A percentile compares a stretch with the other conserved stretches of the same genome.
phyloP scores from a whole-genome alignment of 30 jellyfish, hydroid and myxozoan genomes.

The Hydractinia echinata region DNA sequence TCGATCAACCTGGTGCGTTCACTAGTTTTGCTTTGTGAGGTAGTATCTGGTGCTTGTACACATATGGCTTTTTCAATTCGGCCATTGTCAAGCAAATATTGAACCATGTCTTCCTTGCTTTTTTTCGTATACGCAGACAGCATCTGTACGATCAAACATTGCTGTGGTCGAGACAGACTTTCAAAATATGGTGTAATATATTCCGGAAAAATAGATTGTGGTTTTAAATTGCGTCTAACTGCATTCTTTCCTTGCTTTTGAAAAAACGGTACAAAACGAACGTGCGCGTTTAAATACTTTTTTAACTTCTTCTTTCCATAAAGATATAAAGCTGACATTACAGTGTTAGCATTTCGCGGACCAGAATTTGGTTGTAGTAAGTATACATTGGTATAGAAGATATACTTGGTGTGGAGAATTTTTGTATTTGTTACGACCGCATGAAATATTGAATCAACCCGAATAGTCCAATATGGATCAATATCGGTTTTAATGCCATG shows the following conservation, averaged over 20 bases:
- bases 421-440: background rate
- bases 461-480: background rate
- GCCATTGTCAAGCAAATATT: background rate
- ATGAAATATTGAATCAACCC: background rate
- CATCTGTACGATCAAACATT: background rate
- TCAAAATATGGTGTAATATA: background rate
- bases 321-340: constrained; percentile 3
- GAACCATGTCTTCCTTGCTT: background rate
- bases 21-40: too few species aligned
- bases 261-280: background rate
- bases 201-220: background rate
- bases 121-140: background rate
- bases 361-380: background rate
- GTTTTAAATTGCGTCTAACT: background rate
- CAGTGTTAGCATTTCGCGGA: background rate
- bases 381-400: background rate
- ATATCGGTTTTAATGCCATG: background rate
- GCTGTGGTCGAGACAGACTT: background rate
- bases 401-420: background rate
- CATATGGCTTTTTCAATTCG: background rate
- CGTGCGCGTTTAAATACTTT: background rate
- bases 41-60: background rate
- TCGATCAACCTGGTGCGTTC: too few species aligned
- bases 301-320: background rate
- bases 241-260: background rate